A percentile compares a stretch with the other conserved stretches of the same genome.
Conservation (phyloP, 2,113 vertebrate genomes). For the Chlorodrepanis virens region DNA sequence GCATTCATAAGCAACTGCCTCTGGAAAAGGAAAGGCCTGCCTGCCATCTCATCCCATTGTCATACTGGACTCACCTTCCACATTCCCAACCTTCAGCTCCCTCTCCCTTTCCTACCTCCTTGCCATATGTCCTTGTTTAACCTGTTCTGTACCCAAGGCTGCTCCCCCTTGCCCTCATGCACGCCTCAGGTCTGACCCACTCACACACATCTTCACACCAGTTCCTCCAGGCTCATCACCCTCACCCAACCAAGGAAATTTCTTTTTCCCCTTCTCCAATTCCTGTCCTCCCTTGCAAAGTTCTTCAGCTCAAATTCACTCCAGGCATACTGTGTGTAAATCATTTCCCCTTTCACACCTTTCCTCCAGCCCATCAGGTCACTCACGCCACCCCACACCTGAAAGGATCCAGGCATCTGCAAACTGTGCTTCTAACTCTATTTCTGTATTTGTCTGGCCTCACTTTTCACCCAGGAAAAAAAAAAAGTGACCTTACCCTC, state of each 20-base stretch:
- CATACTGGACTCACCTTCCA: not conserved
- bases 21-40: not conserved
- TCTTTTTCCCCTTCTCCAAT: not conserved
- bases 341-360: not conserved
- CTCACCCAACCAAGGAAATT: not conserved
- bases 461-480: not conserved
- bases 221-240: not conserved
- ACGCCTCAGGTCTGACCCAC: not conserved
- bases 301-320: not conserved
- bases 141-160: not conserved
- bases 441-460: not conserved
- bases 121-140: not conserved
- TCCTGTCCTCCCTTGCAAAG: not conserved
- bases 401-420: not conserved
- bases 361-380: not conserved
- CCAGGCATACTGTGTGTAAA: not conserved
- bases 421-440: not conserved
- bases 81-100: not conserved
- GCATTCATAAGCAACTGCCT: not conserved
- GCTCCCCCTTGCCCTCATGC: not conserved
- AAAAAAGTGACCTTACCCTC: not conserved
- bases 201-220: not conserved
- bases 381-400: not conserved
- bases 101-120: not conserved
- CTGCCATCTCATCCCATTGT: not conserved